Percentiles rank a stretch among this genome's conserved stretches.
phyloP scores from a whole-genome alignment of 2,797 vertebrate species.

The Cuniculus paca region DNA sequence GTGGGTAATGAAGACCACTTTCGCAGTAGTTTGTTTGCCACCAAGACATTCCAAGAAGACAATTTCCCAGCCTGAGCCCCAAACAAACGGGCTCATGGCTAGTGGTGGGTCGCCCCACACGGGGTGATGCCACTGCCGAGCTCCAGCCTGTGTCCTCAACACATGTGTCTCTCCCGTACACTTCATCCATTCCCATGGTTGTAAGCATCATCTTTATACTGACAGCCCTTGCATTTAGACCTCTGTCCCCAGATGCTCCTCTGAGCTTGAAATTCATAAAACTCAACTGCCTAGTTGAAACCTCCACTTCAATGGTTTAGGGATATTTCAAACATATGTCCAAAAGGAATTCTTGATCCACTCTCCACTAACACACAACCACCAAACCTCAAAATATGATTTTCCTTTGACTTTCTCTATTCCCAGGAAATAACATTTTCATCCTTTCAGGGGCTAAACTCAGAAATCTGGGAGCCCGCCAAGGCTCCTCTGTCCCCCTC shows the following conservation, averaged over 20 bases:
- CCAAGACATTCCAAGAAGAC: not conserved
- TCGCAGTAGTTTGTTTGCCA: not conserved
- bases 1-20: not conserved
- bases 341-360: conserved; percentile 17
- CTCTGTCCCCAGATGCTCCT: not conserved
- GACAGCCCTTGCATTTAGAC: conserved; percentile 2
- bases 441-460: not conserved
- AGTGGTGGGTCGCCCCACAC: not conserved
- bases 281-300: not conserved
- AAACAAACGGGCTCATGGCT: not conserved
- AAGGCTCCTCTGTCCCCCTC: not conserved
- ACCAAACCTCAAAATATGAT: not conserved
- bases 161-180: not conserved
- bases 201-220: not conserved
- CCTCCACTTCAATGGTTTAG: not conserved
- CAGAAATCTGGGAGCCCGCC: not conserved
- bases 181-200: not conserved
- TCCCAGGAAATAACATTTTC: not conserved
- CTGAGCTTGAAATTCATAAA: conserved; percentile 28
- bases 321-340: conserved; percentile 23
- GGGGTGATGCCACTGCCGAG: not conserved
- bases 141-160: not conserved
- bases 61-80: not conserved
- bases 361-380: not conserved
- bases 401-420: not conserved